Base-by-base conservation (phyloP, 2,797 vertebrate genomes). In the Fundulus diaphanus region DNA sequence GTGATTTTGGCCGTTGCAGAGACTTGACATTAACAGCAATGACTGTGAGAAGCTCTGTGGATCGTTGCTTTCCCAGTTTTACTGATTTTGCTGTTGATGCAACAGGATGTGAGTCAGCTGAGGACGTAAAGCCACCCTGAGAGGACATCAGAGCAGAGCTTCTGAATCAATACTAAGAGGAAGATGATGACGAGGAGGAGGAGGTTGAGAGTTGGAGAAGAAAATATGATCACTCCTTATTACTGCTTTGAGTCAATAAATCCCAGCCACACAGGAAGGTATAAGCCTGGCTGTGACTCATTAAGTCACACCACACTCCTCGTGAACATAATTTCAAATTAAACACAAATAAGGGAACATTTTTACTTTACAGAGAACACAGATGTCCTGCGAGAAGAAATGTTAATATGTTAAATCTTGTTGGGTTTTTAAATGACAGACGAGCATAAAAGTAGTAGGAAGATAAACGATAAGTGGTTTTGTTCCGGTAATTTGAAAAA, bases 151-250 rank as follows among this genome's bases (percentile, higher is more conserved):
- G 63, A 71, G 79, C 74, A 54, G 37, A 70, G 6, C 37, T 65
- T 68, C 74, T 70, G 61, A 82, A 84, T 88, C 85, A 80, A 91
- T 88, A 76, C 68, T 46, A 80, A 71, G 77, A 84, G 80, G 76
- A 81, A 77, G 68, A 79, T 67, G 80, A 83, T 68, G 83, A 79
- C 54, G 78, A 80, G 73, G 68, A 78, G 65, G 78, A 83, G 71
- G 84, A 80, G n/a, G n/a, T n/a, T 56, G 82, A 13, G 29, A 70
- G 75, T 81, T 52, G 16, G 35, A 73, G 49, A 61, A 72, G 80
- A 84, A 80, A 87, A 89, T 68, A 68, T 31, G 49, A 85, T 90
- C 83, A 83, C 31, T 31, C 54, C 54, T 69, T 51, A 80, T 90
- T 82, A 73, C 79, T 71, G 70, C 70, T 35, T 12, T 56, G 22